A percentile compares a stretch with the other conserved stretches of the same genome.
Evolutionary conservation across 2,888 invertebrate genomes (phyloP).

Genomic region (Eupeodes luniger): DNA sequence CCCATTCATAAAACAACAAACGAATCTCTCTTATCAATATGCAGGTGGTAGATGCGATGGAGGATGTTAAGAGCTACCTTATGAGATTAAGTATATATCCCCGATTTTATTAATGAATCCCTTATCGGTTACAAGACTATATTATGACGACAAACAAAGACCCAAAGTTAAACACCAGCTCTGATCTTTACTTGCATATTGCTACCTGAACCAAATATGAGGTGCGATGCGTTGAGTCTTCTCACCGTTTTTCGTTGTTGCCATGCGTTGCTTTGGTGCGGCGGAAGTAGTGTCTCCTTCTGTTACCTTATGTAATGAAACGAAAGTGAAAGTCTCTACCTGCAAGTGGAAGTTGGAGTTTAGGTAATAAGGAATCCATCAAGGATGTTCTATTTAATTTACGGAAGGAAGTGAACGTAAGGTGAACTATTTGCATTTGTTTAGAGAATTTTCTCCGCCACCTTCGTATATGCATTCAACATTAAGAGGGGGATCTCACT

Average conservation of each 20-base stretch:
- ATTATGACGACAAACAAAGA: conserved; percentile 36
- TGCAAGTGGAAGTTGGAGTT: conserved; percentile 10
- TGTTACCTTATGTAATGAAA: conserved; percentile 3
- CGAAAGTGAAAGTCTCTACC: conserved; percentile 32
- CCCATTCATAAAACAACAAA: conserved; percentile 57
- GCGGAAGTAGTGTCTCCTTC: conserved; percentile 61
- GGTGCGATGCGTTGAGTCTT: too few species aligned
- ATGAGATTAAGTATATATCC: conserved; percentile 6
- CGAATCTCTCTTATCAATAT: conserved; percentile 40
- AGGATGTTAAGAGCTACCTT: conserved; percentile 7
- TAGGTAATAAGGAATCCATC: conserved; percentile 34
- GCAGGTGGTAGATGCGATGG: conserved; percentile 50
- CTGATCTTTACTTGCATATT: conserved; percentile 51
- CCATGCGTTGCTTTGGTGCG: too few species aligned
- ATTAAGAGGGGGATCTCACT: conserved; percentile 21
- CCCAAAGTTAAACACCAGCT: conserved; percentile 26
- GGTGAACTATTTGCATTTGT: conserved; percentile 62
- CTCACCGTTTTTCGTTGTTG: too few species aligned
- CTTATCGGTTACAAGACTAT: conserved; percentile 54
- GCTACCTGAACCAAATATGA: conserved; percentile 23
- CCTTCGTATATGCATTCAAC: too few species aligned
- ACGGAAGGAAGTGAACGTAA: conserved; percentile 66
- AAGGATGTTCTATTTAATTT: conserved; percentile 1
- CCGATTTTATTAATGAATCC: conserved; percentile 58
- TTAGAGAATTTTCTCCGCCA: background rate